Evolutionary conservation across 92 coral and sea anemone species (phyloP).

Genomic region (Siderastrea radians): DNA sequence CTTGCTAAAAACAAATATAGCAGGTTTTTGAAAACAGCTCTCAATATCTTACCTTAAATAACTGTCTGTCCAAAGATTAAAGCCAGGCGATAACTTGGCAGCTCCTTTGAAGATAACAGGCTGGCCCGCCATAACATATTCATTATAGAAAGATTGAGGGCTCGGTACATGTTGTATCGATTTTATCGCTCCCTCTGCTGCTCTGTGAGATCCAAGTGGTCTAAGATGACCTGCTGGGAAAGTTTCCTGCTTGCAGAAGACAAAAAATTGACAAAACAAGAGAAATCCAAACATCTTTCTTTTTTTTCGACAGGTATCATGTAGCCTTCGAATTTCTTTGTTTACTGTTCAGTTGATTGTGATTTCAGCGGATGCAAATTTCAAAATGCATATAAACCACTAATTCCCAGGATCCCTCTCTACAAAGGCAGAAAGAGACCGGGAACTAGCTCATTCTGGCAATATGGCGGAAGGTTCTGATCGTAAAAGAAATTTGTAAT

Average conservation of each 20-base stretch:
- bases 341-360: not conserved
- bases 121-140: conserved; percentile 58
- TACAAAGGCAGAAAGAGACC: not conserved
- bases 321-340: not conserved
- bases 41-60: conserved; percentile 73
- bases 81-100: conserved; percentile 78
- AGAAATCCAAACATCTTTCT: not conserved
- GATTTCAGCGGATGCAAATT: not conserved
- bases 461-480: conserved; percentile 15
- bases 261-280: conserved; percentile 24
- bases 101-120: conserved; percentile 88
- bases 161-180: conserved; percentile 45
- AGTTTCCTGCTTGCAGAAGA: conserved; percentile 1
- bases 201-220: conserved; percentile 80
- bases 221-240: conserved; percentile 78
- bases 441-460: not conserved
- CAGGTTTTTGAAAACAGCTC: not conserved
- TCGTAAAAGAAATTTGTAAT: not conserved
- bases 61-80: conserved; percentile 87
- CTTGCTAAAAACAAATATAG: not conserved
- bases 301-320: not conserved
- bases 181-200: conserved; percentile 68
- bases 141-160: conserved; percentile 67
- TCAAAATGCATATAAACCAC: not conserved
- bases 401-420: not conserved